These are phyloP conservation scores for Drosophila sordidula DNA, from an alignment of 2,888 invertebrate genomes.

Conservation along the genomic window DNA sequence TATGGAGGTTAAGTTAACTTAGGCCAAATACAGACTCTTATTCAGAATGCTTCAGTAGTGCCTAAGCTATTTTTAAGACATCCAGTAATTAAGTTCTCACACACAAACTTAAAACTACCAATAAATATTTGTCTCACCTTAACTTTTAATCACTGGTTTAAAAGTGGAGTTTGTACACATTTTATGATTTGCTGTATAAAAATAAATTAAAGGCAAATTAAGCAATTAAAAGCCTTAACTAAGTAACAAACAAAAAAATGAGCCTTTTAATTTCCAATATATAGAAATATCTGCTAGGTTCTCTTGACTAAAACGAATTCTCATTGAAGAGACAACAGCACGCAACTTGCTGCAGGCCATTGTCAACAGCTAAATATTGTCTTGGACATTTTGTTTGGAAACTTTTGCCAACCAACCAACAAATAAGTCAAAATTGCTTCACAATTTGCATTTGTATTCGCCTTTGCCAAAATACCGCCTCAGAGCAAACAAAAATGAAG, in stretches of 20 bases:
- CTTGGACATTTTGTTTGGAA: slow-evolving; percentile 42
- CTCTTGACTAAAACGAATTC: slow-evolving; percentile 15
- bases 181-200: too few species aligned
- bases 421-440: slow-evolving; percentile 54
- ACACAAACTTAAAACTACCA: too few species aligned
- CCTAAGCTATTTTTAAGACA: too few species aligned
- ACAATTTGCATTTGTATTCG: slow-evolving; percentile 45
- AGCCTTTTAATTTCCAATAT: slow-evolving; percentile 2
- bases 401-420: slow-evolving; percentile 36
- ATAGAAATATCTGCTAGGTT: slow-evolving; percentile 2
- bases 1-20: too few species aligned
- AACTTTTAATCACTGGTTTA: too few species aligned
- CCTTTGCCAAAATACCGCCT: slow-evolving; percentile 39
- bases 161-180: too few species aligned
- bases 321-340: slow-evolving; percentile 31
- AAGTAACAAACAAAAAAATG: neutral
- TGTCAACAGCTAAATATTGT: slow-evolving; percentile 43
- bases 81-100: too few species aligned
- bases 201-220: neutral
- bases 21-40: too few species aligned
- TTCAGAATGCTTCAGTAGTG: too few species aligned
- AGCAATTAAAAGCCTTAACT: neutral
- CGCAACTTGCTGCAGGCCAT: slow-evolving; percentile 28
- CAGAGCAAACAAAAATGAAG: slow-evolving; percentile 45
- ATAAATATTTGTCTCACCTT: too few species aligned